These are phyloP conservation scores for Cottoperca gobio DNA, from an alignment of 2,797 vertebrate genomes.

Conservation along the genomic window DNA sequence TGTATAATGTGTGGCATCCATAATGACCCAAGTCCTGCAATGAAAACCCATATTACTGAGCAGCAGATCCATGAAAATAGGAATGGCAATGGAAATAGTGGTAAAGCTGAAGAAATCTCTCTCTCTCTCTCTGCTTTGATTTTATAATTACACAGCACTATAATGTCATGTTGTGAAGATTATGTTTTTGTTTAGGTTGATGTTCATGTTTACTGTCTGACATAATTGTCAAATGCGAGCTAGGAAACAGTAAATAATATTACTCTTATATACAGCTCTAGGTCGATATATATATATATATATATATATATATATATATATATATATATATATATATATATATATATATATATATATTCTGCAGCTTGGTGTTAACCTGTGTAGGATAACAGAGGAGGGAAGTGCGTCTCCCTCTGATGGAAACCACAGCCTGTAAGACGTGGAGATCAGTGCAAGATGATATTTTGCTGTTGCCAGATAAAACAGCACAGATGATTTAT, in stretches of 20 bases:
- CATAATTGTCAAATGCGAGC: background rate
- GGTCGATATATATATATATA: no score
- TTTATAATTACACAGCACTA: background rate
- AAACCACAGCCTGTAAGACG: conserved; percentile 68
- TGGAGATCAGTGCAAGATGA: conserved; percentile 69
- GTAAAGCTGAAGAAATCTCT: background rate
- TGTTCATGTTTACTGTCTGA: conserved; percentile 2
- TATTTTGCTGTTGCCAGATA: conserved; percentile 69
- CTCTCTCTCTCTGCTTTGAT: no score
- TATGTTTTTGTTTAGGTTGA: conserved; percentile 4
- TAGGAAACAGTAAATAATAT: conserved; percentile 7
- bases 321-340: no score
- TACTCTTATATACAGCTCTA: background rate
- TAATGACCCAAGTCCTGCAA: background rate
- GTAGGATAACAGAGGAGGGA: background rate
- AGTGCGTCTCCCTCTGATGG: conserved; percentile 41
- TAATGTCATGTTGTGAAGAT: background rate
- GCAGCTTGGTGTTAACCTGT: background rate
- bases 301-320: no score
- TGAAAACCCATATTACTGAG: background rate
- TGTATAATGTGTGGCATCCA: background rate
- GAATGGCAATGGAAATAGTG: background rate
- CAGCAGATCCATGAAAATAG: background rate
- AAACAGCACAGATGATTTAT: conserved; percentile 82
- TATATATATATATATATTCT: background rate